A percentile compares a stretch with the other conserved stretches of the same genome.
phyloP scores from a whole-genome alignment of 2,888 invertebrate genomes.

The Polydrusus tereticollis region DNA sequence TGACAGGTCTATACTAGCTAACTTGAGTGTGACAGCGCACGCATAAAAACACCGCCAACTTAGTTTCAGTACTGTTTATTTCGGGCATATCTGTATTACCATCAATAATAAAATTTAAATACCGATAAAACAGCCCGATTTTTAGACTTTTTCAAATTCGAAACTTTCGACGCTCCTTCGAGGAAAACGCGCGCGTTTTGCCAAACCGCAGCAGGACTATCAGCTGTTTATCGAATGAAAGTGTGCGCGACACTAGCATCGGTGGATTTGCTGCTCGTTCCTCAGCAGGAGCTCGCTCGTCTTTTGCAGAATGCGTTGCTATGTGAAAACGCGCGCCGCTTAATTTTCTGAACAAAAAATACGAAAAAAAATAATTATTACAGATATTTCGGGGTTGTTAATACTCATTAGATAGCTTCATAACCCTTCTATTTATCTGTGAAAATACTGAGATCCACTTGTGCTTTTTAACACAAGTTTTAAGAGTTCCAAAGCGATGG shows the following conservation, averaged over 20 bases:
- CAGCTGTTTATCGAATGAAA: conserved; percentile 16
- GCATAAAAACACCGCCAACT: too few species aligned
- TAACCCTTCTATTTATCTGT: too few species aligned
- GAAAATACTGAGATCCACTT: too few species aligned
- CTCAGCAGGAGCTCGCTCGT: background rate
- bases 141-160: background rate
- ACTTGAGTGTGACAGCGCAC: too few species aligned
- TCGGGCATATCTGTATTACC: too few species aligned
- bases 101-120: background rate
- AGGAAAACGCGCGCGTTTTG: background rate
- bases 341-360: background rate
- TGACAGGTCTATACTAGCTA: too few species aligned
- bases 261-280: background rate
- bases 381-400: too few species aligned
- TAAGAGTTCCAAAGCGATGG: too few species aligned
- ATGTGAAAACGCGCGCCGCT: background rate
- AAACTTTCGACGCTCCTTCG: background rate
- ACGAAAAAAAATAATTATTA: background rate
- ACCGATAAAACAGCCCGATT: background rate
- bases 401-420: too few species aligned
- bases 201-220: background rate
- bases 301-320: background rate
- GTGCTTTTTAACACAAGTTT: too few species aligned
- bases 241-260: conserved; percentile 23
- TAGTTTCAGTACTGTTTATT: too few species aligned